Evolutionary conservation across 2,888 invertebrate genomes (phyloP), one percentile per base, ranked within the genome.

Genomic region (Patella pellucida): DNA sequence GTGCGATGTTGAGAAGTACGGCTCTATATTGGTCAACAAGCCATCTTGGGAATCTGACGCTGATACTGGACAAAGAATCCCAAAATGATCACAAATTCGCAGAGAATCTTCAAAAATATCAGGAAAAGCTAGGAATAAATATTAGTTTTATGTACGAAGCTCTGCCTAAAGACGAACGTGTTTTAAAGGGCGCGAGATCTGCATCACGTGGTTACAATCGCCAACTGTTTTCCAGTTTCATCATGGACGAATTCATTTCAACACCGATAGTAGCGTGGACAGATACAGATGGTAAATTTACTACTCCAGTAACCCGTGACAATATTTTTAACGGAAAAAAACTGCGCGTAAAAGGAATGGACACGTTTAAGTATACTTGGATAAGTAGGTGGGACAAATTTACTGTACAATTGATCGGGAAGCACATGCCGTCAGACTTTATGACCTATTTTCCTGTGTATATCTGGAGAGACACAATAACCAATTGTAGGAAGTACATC

Each of bases 391-490:
- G 62, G 62, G n/a, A n/a, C 23, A 9, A 62, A 14, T 23, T 19
- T 0, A 7, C 12, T 23, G 3, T 7, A 9, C 2, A 15, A 23
- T 23, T 62, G 62, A 62, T 62, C 2, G 62, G 62, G n/a, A n/a
- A 62, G n/a, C 19, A 23, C 14, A 62, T 62, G 62, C n/a, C 23
- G 11, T 23, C 19, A 23, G 62, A 62, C 14, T 62, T 62, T 15
- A 62, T 62, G 62, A 62, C 62, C 12, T 62, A 7, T 62, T 62
- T 62, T 19, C 62, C 62, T n/a, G 62, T 62, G 14, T 62, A 62
- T 62, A 62, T 62, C 12, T 62, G 62, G 62, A 19, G 9, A 9
- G 62, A 62, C 62, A 62, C 62, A 23, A 23, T 62, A 11, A 62
- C 9, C n/a, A 62, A 62, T 14, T 62, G 62, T 23, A 62, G 62